A percentile compares a stretch with the other conserved stretches of the same genome.
phyloP scores from a whole-genome alignment of 2,888 invertebrate species.

The Anthrax anthrax region DNA sequence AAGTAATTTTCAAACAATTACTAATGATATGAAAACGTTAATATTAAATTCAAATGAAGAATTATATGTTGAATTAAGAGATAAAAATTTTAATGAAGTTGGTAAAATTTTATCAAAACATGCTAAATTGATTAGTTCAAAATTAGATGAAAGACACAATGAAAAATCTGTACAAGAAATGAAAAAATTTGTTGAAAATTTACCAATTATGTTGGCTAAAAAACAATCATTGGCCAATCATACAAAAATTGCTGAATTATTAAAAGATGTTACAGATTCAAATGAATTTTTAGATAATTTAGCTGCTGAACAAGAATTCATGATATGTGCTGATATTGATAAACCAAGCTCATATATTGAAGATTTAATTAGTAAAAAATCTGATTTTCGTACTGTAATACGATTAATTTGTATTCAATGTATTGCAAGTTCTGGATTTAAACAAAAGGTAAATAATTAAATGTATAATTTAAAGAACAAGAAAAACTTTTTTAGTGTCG shows the following conservation, averaged over 20 bases:
- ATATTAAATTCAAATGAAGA: constrained; percentile 82
- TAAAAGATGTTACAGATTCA: constrained; percentile 67
- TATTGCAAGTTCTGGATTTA: constrained; percentile 80
- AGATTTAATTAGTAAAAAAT: constrained; percentile 75
- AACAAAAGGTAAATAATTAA: constrained; percentile 53
- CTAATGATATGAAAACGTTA: constrained; percentile 54
- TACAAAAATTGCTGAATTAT: constrained; percentile 84
- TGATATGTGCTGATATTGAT: constrained; percentile 84
- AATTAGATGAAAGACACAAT: constrained; percentile 69
- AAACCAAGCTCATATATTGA: constrained; percentile 80
- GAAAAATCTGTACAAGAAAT: constrained; percentile 90
- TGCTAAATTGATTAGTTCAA: constrained; percentile 71
- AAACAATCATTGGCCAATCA: constrained; percentile 78
- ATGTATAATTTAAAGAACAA: constrained; percentile 6
- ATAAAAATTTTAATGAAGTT: constrained; percentile 84
- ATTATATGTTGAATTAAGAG: constrained; percentile 75
- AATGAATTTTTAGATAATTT: constrained; percentile 65
- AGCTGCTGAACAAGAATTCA: constrained; percentile 79
- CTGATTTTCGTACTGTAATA: constrained; percentile 67
- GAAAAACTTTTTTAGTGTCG: not conserved
- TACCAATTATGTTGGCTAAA: constrained; percentile 75
- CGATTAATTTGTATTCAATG: constrained; percentile 88
- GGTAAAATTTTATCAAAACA: constrained; percentile 73
- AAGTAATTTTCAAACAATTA: constrained; percentile 16
- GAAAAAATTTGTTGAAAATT: constrained; percentile 77